Evolutionary conservation across 2,888 invertebrate species (phyloP).

Genomic region (Brachycybe producta): DNA sequence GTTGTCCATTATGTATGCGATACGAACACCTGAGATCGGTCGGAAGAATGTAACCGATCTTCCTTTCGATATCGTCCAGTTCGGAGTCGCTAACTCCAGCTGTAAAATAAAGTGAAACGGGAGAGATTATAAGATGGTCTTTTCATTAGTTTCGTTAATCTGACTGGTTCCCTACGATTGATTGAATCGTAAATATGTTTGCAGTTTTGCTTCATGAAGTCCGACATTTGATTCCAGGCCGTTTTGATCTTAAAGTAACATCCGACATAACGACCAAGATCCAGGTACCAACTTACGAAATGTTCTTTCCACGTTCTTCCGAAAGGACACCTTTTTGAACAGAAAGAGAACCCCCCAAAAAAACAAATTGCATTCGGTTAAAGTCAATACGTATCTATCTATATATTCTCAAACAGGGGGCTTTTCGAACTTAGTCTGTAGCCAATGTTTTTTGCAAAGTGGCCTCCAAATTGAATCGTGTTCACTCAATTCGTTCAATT

Average conservation of each 20-base stretch:
- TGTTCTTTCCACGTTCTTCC: slow-evolving; percentile 23
- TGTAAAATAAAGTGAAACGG: slow-evolving; percentile 7
- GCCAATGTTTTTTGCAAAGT: slow-evolving; percentile 22
- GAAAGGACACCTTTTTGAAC: not conserved
- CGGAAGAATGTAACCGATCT: slow-evolving; percentile 25
- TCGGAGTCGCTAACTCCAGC: slow-evolving; percentile 22
- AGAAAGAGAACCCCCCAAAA: not conserved
- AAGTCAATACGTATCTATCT: not conserved
- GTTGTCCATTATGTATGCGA: slow-evolving; percentile 29
- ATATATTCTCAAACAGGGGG: not conserved
- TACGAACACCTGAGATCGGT: slow-evolving; percentile 28
- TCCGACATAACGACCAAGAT: slow-evolving; percentile 22
- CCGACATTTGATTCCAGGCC: slow-evolving; percentile 26
- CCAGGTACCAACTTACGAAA: slow-evolving; percentile 23
- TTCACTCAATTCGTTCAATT: slow-evolving; percentile 18
- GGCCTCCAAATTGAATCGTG: slow-evolving; percentile 21
- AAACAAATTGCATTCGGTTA: not conserved
- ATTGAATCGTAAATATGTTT: slow-evolving; percentile 21
- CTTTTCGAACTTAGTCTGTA: slow-evolving; percentile 15
- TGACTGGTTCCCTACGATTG: slow-evolving; percentile 18
- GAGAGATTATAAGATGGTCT: too few relatives aligned
- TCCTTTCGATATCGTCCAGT: slow-evolving; percentile 23
- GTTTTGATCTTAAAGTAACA: slow-evolving; percentile 23
- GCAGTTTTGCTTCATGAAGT: slow-evolving; percentile 22
- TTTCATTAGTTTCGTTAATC: not conserved